phyloP scores from a whole-genome alignment of 2,888 invertebrate species.

The Meteorus cinctellus region DNA sequence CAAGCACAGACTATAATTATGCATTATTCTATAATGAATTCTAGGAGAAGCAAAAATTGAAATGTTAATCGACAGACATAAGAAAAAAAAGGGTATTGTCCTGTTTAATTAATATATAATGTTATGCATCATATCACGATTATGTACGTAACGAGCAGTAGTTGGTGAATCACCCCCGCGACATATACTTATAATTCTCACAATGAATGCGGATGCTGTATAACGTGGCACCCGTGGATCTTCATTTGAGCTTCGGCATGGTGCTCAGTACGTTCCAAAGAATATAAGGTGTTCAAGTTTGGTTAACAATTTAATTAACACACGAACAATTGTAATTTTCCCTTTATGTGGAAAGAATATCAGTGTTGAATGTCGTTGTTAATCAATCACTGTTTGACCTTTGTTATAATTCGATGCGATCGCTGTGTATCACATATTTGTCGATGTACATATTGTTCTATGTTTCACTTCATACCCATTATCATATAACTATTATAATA shows the following conservation, averaged over 20 bases:
- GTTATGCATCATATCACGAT: conserved; percentile 34
- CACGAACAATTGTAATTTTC: background rate
- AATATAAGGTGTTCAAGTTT: conserved; percentile 59
- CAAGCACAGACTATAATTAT: conserved; percentile 46
- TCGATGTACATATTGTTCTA: conserved; percentile 33
- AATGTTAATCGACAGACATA: conserved; percentile 15
- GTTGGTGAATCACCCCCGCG: background rate
- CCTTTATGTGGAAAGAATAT: background rate
- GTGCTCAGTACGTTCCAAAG: conserved; percentile 58
- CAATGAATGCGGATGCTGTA: background rate
- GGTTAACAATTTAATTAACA: background rate
- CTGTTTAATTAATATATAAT: conserved; percentile 31
- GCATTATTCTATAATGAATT: conserved; percentile 31
- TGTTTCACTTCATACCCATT: conserved; percentile 19
- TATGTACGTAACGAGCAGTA: conserved; percentile 32
- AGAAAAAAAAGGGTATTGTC: conserved; percentile 19
- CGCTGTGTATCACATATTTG: conserved; percentile 1
- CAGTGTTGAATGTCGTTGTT: conserved; percentile 5
- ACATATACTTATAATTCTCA: background rate
- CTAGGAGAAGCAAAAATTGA: conserved; percentile 15
- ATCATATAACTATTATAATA: background rate
- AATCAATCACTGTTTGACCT: conserved; percentile 11
- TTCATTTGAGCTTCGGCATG: conserved; percentile 26
- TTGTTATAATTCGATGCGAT: background rate
- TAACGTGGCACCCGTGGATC: background rate